phyloP scores from a whole-genome alignment of 2,797 vertebrate species.

The Manis crassicaudata region DNA sequence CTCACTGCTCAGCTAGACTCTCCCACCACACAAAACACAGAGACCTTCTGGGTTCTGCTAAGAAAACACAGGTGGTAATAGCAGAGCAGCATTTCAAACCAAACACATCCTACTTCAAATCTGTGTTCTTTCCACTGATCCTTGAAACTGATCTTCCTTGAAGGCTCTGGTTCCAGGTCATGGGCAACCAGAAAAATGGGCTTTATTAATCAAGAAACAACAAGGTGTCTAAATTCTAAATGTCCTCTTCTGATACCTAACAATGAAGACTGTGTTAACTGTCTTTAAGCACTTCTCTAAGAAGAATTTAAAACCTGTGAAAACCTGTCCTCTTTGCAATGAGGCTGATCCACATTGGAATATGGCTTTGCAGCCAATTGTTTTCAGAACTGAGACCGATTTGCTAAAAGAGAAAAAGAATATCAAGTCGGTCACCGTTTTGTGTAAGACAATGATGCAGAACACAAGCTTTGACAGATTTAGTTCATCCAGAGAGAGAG shows the following conservation, averaged over 20 bases:
- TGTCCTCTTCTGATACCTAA: neutral
- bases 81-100: neutral
- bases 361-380: neutral
- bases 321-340: neutral
- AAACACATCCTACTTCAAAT: neutral
- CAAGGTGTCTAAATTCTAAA: neutral
- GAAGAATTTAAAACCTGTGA: neutral
- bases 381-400: neutral
- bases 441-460: neutral
- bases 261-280: no score
- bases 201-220: neutral
- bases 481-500: neutral
- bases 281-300: neutral
- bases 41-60: neutral
- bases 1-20: neutral
- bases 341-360: neutral
- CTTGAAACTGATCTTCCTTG: neutral
- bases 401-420: neutral
- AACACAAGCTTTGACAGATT: neutral
- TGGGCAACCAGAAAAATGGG: neutral
- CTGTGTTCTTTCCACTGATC: neutral
- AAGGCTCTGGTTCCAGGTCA: neutral
- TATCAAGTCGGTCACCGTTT: neutral
- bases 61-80: neutral
- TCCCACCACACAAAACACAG: neutral